Evolutionary conservation across 2,797 vertebrate species (phyloP).

Genomic region (Strix occidentalis): DNA sequence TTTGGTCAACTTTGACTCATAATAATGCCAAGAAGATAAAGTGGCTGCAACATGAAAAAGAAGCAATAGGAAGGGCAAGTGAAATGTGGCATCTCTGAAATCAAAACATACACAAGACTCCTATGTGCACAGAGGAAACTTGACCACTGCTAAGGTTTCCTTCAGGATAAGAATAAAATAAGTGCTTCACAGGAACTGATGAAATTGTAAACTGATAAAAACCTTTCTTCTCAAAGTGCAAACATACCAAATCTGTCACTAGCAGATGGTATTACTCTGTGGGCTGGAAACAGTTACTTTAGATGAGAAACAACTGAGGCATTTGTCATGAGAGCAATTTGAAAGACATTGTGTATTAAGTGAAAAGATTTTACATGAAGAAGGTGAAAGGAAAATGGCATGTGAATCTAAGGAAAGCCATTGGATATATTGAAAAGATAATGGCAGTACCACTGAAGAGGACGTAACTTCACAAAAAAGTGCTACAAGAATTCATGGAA

Average conservation of each 20-base stretch:
- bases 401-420: background rate
- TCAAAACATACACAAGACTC: background rate
- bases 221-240: background rate
- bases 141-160: background rate
- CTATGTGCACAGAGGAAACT: background rate
- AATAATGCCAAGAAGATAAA: constrained; percentile 50
- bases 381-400: background rate
- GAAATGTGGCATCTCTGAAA: background rate
- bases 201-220: background rate
- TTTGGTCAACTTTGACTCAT: constrained; percentile 59
- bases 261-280: background rate
- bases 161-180: background rate
- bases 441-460: background rate
- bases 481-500: background rate
- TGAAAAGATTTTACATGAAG: background rate
- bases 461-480: background rate
- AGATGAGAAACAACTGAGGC: background rate
- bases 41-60: background rate
- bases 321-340: background rate
- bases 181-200: background rate
- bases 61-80: background rate
- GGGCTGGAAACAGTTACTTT: background rate
- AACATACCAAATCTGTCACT: background rate
- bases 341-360: background rate
- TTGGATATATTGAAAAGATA: background rate